phyloP scores from a whole-genome alignment of 2,888 invertebrate genomes.

The Parnassius apollo region DNA sequence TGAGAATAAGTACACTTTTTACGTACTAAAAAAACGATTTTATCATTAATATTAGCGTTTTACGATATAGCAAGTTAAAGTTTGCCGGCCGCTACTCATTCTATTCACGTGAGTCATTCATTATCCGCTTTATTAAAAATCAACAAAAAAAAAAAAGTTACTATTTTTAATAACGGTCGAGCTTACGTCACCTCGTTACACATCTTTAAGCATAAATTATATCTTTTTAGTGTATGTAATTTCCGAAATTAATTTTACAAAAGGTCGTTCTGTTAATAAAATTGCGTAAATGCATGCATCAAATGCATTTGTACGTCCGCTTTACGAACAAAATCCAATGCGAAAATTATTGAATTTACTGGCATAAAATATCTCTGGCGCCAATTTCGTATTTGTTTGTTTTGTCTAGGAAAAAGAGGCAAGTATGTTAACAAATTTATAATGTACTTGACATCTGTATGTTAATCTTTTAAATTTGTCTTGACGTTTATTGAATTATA shows the following conservation, averaged over 20 bases:
- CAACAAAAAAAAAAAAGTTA: slow-evolving; percentile 6
- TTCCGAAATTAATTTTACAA: too few relatives aligned
- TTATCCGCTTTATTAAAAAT: slow-evolving; percentile 2
- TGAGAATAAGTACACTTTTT: too few relatives aligned
- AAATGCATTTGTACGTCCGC: too few relatives aligned
- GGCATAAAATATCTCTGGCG: too few relatives aligned
- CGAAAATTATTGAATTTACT: too few relatives aligned
- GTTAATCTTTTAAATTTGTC: slow-evolving; percentile 30
- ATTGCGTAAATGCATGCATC: too few relatives aligned
- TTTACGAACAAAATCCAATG: too few relatives aligned
- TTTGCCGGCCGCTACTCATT: slow-evolving; percentile 4
- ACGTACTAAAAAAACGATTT: too few relatives aligned
- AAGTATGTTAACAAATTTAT: slow-evolving; percentile 24
- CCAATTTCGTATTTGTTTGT: too few relatives aligned
- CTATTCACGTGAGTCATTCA: slow-evolving; percentile 1
- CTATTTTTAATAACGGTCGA: slow-evolving; percentile 1
- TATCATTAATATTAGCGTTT: neutral
- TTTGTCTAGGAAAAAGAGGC: too few relatives aligned
- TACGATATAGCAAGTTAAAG: slow-evolving; percentile 10
- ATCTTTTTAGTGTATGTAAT: too few relatives aligned
- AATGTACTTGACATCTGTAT: slow-evolving; percentile 29
- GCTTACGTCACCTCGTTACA: neutral
- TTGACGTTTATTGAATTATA: slow-evolving; percentile 6
- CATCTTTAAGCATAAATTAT: slow-evolving; percentile 34
- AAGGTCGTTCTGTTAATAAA: too few relatives aligned